These are phyloP conservation scores for Trematomus loennbergii DNA, from an alignment of 2,113 vertebrate genomes.

Conservation along the genomic window DNA sequence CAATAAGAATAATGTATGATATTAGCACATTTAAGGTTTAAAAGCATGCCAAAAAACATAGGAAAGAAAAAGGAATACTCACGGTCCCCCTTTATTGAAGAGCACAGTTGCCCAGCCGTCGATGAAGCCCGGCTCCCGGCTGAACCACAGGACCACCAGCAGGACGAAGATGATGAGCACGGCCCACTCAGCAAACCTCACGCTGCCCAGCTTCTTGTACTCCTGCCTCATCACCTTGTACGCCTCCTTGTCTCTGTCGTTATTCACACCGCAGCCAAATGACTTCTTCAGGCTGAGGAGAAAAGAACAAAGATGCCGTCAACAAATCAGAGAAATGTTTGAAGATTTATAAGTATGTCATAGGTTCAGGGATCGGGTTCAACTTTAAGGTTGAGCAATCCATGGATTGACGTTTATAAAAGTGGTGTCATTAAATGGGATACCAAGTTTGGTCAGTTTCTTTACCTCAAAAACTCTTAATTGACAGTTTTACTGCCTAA, in stretches of 20 bases:
- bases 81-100: conserved; percentile 81
- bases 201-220: conserved; percentile 84
- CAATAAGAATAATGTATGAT: background rate
- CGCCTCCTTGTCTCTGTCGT: conserved; percentile 76
- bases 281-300: conserved; percentile 85
- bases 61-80: conserved; percentile 57
- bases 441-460: background rate
- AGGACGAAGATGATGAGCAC: conserved; percentile 84
- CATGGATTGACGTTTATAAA: background rate
- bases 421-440: background rate
- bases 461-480: no score
- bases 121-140: conserved; percentile 92
- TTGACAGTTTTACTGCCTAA: background rate
- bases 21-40: background rate
- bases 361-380: background rate
- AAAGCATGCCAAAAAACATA: background rate
- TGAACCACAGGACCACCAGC: conserved; percentile 93
- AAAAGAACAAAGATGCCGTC: background rate
- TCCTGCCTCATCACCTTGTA: conserved; percentile 83
- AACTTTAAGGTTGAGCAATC: background rate
- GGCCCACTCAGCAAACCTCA: conserved; percentile 86
- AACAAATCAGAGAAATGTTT: background rate
- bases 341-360: background rate
- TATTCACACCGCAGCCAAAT: conserved; percentile 82
- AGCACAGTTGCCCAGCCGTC: conserved; percentile 87